These are phyloP conservation scores for Microplitis mediator DNA, from an alignment of 1,140 invertebrate genomes.

Conservation along the genomic window DNA sequence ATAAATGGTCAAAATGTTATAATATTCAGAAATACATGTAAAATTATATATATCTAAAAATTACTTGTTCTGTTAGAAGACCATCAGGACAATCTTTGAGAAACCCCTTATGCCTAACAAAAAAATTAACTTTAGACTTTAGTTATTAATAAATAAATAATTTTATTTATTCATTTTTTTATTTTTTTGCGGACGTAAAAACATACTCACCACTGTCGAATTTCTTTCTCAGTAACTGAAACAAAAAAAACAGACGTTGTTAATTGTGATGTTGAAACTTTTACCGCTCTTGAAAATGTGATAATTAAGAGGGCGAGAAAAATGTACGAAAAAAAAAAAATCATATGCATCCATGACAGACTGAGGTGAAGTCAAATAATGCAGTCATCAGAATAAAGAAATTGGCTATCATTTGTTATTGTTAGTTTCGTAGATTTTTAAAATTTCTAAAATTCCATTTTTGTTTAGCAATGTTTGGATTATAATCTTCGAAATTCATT, in stretches of 20 bases:
- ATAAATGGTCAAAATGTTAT: conserved; percentile 28
- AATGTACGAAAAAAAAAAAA: background rate
- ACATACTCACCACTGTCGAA: conserved; percentile 79
- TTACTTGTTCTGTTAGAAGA: conserved; percentile 88
- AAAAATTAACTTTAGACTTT: background rate
- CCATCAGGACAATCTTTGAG: conserved; percentile 93
- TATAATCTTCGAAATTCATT: too few relatives aligned
- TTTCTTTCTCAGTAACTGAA: conserved; percentile 86
- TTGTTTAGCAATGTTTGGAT: too few relatives aligned
- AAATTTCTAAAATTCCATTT: too few relatives aligned
- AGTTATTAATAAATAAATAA: background rate
- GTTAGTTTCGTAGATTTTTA: too few relatives aligned
- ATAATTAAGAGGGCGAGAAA: background rate
- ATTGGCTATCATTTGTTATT: too few relatives aligned
- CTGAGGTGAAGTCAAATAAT: too few relatives aligned
- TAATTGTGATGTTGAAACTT: background rate
- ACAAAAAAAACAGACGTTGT: conserved; percentile 60
- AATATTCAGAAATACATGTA: background rate
- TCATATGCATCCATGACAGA: too few relatives aligned
- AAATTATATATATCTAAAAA: conserved; percentile 37
- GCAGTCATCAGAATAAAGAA: too few relatives aligned
- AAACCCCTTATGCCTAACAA: conserved; percentile 88
- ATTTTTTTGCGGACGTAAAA: conserved; percentile 3
- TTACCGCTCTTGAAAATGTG: background rate
- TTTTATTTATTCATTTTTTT: too few relatives aligned